Evolutionary conservation across 1,140 invertebrate species (phyloP).

Genomic region (Vollenhovia emeryi): DNA sequence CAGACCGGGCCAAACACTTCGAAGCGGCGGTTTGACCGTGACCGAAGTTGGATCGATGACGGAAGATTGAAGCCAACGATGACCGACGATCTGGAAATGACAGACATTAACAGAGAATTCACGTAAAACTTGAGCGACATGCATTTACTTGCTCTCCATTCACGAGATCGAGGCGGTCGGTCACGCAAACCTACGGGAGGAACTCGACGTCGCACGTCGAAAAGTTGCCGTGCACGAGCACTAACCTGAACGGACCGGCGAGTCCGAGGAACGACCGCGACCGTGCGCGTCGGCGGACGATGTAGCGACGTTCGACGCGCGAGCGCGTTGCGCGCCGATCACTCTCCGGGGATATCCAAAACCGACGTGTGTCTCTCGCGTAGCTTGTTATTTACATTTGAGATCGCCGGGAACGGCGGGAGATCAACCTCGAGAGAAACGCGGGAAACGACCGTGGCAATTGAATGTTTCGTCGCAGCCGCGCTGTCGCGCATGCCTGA

Average conservation of each 20-base stretch:
- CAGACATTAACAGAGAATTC: background rate
- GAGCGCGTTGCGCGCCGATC: background rate
- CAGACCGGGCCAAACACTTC: too few relatives aligned
- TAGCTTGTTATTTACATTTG: background rate
- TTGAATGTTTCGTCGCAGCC: background rate
- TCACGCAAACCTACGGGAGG: background rate
- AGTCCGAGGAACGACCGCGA: background rate
- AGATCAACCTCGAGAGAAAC: background rate
- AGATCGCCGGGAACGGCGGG: too few relatives aligned
- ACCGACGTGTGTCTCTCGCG: background rate
- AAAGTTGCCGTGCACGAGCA: too few relatives aligned
- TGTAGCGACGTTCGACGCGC: background rate
- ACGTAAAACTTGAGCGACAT: background rate
- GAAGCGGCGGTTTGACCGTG: too few relatives aligned
- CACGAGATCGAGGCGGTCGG: background rate
- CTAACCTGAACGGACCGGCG: slow-evolving; percentile 33
- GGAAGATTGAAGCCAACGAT: background rate
- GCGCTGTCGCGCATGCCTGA: too few relatives aligned
- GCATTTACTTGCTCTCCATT: background rate
- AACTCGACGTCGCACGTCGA: background rate
- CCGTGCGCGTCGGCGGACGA: background rate
- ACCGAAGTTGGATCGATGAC: too few relatives aligned
- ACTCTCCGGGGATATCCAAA: background rate
- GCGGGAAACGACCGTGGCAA: background rate
- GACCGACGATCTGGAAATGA: background rate